Base-by-base conservation (phyloP, 2,888 invertebrate genomes). In the Tridacna crocea region DNA sequence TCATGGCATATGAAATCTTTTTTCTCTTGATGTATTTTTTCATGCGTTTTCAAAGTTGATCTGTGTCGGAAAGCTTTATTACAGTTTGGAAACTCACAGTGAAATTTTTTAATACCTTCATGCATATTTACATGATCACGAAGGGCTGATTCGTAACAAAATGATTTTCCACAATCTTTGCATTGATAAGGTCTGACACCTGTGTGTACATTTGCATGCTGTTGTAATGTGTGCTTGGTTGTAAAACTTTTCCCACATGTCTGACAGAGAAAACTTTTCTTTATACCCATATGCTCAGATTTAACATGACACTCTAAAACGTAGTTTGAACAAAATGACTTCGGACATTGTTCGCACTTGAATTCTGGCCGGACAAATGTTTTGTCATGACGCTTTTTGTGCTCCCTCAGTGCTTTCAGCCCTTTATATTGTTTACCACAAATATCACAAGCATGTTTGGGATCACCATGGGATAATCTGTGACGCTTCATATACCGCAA, bases 21-120 rank as follows among this genome's bases (percentile, higher is more conserved):
- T 74, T 92, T 91, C 27, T 93, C 94, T 79, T 89, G 90, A 87
- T 95, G 95, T 81, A 94, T 93, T 48, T 94, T 91, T 83, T 92
- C 89, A 88, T 95, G 95, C 76, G 94, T 94, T 77, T 93, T 92
- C 47, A 95, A 88, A 26, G 94, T 94, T 55, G 94, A 91, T 70
- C 94, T 93, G 66, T 94, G 93, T 26, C 90, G 90, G 82, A 94
- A 95, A 22, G 91, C 90, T 80, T 92, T 92, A 51, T 90, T 88
- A 87, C 95, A 95, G 55, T 89, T 83, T 26, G 77, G 55, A 65
- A 58, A 77, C n/a, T 79, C 87, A 84, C 95, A 95, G 60, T 90
- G 87, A 88, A 94, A 95, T 65, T 91, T 91, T 77, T 94, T 92
- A n/a, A 86, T 82, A 73, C 91, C 92, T 72, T 89, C 79, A 78